Evolutionary conservation across 2,113 vertebrate genomes (phyloP).

Genomic region (Hiodon alosoides): DNA sequence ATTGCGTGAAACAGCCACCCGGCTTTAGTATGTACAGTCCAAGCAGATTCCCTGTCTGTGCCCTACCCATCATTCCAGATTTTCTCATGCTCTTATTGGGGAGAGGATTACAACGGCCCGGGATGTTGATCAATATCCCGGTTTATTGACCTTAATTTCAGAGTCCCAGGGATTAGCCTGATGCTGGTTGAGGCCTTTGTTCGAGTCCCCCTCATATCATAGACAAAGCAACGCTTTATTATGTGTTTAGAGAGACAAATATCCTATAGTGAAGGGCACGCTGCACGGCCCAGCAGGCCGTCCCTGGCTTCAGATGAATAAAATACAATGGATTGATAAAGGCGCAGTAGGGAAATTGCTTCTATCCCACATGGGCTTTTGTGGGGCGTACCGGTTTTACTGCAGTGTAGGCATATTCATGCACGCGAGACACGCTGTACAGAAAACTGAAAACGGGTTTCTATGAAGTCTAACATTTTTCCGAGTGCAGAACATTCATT

Average conservation of each 20-base stretch:
- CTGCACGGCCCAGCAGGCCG: background rate
- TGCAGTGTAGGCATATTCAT: constrained; percentile 11
- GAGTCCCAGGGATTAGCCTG: background rate
- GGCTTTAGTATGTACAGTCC: background rate
- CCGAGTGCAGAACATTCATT: background rate
- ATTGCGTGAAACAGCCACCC: background rate
- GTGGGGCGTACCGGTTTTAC: background rate
- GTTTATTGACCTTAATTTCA: constrained; percentile 1
- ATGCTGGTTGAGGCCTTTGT: constrained; percentile 1
- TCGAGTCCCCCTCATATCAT: constrained; percentile 9
- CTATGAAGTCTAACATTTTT: background rate
- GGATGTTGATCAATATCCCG: background rate
- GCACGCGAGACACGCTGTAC: background rate
- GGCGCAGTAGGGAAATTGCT: background rate
- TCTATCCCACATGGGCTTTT: background rate
- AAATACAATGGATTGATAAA: constrained; percentile 1
- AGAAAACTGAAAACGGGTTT: background rate
- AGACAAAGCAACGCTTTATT: constrained; percentile 19
- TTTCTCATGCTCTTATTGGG: constrained; percentile 3
- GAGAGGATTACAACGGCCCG: background rate
- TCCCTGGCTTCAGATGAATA: constrained; percentile 8
- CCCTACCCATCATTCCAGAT: background rate
- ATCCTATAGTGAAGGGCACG: constrained; percentile 1
- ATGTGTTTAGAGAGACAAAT: background rate
- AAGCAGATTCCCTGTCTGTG: background rate